Evolutionary conservation across 2,888 invertebrate genomes (phyloP).

Genomic region (Byasa hedistus): DNA sequence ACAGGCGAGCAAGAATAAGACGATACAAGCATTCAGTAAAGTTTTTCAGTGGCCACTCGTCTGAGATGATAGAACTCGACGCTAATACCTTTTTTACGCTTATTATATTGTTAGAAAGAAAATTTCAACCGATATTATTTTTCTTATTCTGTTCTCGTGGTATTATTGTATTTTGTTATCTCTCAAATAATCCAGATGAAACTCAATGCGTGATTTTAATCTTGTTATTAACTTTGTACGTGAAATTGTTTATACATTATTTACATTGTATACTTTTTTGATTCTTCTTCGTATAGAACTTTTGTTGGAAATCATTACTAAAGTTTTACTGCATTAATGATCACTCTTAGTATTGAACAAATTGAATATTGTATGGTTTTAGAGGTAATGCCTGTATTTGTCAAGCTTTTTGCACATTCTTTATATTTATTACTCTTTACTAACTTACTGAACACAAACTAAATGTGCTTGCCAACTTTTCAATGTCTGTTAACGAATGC

Average conservation of each 20-base stretch:
- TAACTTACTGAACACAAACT: too few species aligned
- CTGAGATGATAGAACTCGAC: conserved; percentile 35
- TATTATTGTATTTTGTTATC: conserved; percentile 25
- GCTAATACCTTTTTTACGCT: conserved; percentile 30
- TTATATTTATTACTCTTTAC: too few species aligned
- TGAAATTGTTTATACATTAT: conserved; percentile 17
- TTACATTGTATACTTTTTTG: not conserved
- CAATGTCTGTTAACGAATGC: too few species aligned
- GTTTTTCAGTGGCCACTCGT: conserved; percentile 36
- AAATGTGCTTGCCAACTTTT: too few species aligned
- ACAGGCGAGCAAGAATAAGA: conserved; percentile 38
- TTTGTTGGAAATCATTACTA: not conserved
- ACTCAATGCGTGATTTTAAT: conserved; percentile 21
- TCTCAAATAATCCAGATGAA: conserved; percentile 17
- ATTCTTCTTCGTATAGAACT: not conserved
- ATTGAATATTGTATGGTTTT: too few species aligned
- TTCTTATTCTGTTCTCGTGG: conserved; percentile 10
- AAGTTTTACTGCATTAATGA: too few species aligned
- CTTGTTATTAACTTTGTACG: conserved; percentile 19
- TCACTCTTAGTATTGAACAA: too few species aligned
- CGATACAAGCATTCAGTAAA: conserved; percentile 34
- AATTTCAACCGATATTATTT: conserved; percentile 10
- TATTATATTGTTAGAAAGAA: conserved; percentile 24
- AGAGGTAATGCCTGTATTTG: too few species aligned
- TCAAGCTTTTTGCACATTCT: too few species aligned